Conservation (phyloP, 1,140 invertebrate species). For the Cyphomyrmex costatus region DNA sequence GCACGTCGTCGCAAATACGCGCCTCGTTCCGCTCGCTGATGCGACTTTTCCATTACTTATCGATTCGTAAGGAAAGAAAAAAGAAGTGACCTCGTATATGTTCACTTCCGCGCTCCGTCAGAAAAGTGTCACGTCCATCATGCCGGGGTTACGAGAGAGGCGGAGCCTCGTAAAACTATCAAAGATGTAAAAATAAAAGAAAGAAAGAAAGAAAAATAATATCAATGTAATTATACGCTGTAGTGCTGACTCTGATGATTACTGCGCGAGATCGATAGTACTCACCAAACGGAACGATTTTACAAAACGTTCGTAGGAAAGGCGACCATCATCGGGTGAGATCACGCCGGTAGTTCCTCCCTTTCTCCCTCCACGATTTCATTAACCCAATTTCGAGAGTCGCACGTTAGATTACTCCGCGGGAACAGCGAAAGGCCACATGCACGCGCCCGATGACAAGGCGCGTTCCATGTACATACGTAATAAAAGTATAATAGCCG, state of each 20-base stretch:
- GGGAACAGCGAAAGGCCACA: conserved; percentile 30
- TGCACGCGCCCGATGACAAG: conserved; percentile 17
- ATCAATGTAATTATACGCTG: conserved; percentile 1
- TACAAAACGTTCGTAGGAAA: not conserved
- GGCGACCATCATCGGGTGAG: not conserved
- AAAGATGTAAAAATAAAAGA: not conserved
- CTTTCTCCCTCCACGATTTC: conserved; percentile 60
- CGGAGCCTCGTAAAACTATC: not conserved
- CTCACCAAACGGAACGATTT: conserved; percentile 13
- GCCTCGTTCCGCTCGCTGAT: conserved; percentile 22
- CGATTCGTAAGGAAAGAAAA: not conserved
- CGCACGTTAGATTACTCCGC: conserved; percentile 46
- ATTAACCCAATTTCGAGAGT: conserved; percentile 65
- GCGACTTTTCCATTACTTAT: conserved; percentile 40
- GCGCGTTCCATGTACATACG: no score
- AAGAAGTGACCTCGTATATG: not conserved
- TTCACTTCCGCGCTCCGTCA: not conserved
- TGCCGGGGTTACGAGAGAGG: not conserved
- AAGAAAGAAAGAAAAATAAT: not conserved
- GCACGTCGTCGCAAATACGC: not conserved
- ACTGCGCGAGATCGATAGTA: not conserved
- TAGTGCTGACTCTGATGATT: not conserved
- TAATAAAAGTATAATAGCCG: conserved; percentile 36
- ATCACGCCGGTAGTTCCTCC: conserved; percentile 16
- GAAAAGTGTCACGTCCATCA: conserved; percentile 21